These are phyloP conservation scores for Hoplostethus mediterraneus DNA, from an alignment of 2,797 vertebrate genomes.

Conservation along the genomic window DNA sequence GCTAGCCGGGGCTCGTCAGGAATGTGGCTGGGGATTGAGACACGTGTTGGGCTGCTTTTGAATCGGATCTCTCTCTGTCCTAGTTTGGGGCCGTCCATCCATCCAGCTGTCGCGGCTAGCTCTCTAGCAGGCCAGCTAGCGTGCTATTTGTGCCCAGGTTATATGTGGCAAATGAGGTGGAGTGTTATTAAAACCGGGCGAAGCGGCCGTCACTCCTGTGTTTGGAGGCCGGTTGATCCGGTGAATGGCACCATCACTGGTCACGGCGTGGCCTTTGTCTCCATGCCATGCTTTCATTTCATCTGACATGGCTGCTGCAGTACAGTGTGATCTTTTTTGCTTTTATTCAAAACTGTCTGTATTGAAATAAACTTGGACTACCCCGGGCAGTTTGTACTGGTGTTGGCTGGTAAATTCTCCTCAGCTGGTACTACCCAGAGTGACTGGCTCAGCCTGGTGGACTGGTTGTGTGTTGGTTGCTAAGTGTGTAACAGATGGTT, in stretches of 20 bases:
- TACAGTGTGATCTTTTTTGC: neutral
- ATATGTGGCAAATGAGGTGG: conserved; percentile 4
- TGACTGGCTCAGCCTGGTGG: neutral
- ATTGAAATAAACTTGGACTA: neutral
- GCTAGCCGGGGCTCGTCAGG: neutral
- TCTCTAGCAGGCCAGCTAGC: neutral
- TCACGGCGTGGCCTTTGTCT: conserved; percentile 73
- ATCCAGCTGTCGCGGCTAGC: conserved; percentile 32
- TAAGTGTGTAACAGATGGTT: conserved; percentile 51
- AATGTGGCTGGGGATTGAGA: neutral
- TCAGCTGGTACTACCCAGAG: no score
- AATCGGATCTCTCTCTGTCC: neutral
- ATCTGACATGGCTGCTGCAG: conserved; percentile 7
- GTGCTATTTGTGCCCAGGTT: conserved; percentile 13
- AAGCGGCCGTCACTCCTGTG: neutral
- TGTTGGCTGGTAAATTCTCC: no score
- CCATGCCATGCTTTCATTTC: conserved; percentile 9
- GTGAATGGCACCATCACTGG: conserved; percentile 20
- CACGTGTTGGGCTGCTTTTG: conserved; percentile 66
- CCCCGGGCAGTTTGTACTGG: no score
- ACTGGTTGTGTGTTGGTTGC: conserved; percentile 6
- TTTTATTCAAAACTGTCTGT: neutral
- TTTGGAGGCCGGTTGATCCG: conserved; percentile 31
- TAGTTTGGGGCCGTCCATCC: conserved; percentile 16
- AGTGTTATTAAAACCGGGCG: neutral